Percentiles rank a stretch among this genome's conserved stretches.
Evolutionary conservation across 2,797 vertebrate genomes (phyloP).

Genomic region (Gallinago stenura): DNA sequence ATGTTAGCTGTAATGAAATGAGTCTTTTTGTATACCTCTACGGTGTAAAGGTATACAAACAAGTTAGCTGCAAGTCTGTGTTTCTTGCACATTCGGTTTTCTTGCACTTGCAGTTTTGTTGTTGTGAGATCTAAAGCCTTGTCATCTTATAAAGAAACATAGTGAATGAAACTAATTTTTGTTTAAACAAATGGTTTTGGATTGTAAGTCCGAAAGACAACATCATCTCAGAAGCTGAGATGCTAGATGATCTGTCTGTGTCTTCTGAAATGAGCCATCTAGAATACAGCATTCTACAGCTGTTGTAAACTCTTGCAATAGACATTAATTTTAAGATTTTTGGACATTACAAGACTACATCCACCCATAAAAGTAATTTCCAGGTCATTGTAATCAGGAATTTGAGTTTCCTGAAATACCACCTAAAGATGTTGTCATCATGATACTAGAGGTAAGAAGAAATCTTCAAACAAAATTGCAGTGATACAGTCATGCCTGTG

Average conservation of each 20-base stretch:
- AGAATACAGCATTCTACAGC: not conserved
- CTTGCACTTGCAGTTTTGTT: not conserved
- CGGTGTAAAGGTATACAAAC: not conserved
- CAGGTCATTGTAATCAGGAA: not conserved
- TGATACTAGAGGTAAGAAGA: not conserved
- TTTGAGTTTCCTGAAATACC: not conserved
- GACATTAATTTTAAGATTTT: not conserved
- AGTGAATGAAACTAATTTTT: not conserved
- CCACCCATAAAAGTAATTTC: not conserved
- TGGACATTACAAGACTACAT: not conserved
- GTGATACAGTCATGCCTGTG: accelerated
- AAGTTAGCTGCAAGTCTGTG: not conserved
- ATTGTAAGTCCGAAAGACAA: not conserved
- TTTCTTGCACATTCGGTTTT: not conserved
- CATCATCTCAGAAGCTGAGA: not conserved
- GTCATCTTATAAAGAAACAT: not conserved
- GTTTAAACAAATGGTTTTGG: not conserved
- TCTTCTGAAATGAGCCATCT: not conserved
- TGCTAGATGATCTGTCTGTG: not conserved
- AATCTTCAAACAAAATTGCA: not conserved
- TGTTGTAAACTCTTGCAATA: not conserved
- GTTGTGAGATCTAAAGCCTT: not conserved
- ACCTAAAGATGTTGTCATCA: not conserved
- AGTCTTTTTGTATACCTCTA: not conserved
- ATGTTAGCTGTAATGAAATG: not conserved